Conservation (phyloP, 2,113 vertebrate species). For the Hylia prasina region DNA sequence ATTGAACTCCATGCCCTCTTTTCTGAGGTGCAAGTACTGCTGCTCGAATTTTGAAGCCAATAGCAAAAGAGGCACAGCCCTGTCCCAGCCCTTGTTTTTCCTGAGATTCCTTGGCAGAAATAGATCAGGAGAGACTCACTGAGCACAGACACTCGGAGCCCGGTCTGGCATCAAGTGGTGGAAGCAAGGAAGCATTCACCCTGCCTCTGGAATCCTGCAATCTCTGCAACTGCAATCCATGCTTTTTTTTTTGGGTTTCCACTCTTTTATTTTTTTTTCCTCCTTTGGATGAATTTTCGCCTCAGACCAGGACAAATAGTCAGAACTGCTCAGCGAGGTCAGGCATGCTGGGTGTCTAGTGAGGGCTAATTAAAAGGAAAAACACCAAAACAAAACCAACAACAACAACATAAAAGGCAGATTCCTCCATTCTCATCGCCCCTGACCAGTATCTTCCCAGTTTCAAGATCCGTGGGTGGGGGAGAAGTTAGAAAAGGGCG, state of each 20-base stretch:
- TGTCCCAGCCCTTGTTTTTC: not conserved
- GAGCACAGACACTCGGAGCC: rapidly evolving
- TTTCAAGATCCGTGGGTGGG: constrained; percentile 4
- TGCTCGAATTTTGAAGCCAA: not conserved
- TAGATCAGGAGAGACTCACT: not conserved
- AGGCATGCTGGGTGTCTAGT: rapidly evolving
- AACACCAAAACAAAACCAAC: not conserved
- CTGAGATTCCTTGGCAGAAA: not conserved
- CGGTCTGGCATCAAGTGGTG: not conserved
- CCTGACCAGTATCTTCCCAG: not conserved
- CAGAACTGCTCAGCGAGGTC: not conserved
- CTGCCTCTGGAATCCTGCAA: not conserved
- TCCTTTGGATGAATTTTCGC: not conserved
- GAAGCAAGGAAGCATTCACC: not conserved
- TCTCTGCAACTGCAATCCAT: not conserved
- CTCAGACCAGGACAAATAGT: not conserved
- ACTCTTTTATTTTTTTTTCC: rapidly evolving
- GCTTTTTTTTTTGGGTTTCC: not conserved
- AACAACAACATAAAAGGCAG: not conserved
- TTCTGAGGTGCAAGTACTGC: not conserved
- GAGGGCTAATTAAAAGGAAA: not conserved
- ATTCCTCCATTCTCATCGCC: not conserved
- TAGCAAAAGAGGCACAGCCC: not conserved
- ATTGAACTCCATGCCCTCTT: not conserved
- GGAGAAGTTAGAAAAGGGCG: not conserved